These are phyloP conservation scores for Channa argus DNA, from an alignment of 2,113 vertebrate genomes.

Conservation along the genomic window DNA sequence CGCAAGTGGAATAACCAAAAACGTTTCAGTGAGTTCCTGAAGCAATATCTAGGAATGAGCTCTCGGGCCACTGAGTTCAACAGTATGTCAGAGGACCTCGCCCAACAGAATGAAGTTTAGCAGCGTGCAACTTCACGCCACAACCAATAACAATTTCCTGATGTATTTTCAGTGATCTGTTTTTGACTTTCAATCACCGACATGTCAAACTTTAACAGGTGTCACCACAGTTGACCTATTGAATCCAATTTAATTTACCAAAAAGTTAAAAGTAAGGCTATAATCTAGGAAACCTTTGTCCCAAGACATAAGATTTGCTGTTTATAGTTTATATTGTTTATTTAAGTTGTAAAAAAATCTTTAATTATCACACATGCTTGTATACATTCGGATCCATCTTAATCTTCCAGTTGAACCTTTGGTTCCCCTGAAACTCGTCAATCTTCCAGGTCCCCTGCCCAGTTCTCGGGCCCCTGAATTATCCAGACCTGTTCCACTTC, in stretches of 20 bases:
- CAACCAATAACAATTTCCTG: constrained; percentile 17
- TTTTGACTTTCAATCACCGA: constrained; percentile 28
- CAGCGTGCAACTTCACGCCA: constrained; percentile 4
- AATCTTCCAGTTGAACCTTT: background rate
- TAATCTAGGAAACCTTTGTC: background rate
- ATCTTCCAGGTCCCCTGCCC: background rate
- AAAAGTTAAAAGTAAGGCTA: constrained; percentile 5
- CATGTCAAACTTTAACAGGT: constrained; percentile 27
- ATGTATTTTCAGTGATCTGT: constrained; percentile 38
- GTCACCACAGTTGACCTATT: constrained; percentile 15
- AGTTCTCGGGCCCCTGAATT: background rate
- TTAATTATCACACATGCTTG: background rate
- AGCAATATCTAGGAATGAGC: constrained; percentile 95
- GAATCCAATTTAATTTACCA: constrained; percentile 10
- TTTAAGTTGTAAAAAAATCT: background rate
- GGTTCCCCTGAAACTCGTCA: background rate
- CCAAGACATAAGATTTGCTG: background rate
- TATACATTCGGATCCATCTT: background rate
- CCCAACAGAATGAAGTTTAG: constrained; percentile 86
- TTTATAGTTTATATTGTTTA: constrained; percentile 2
- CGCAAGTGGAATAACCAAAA: constrained; percentile 99
- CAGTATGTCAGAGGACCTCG: constrained; percentile 79
- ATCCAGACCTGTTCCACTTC: background rate
- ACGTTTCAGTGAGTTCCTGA: constrained; percentile 95
- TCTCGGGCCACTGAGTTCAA: constrained; percentile 88